phyloP scores from a whole-genome alignment of 1,140 invertebrate genomes.

The Drosophila nigrodunni region DNA sequence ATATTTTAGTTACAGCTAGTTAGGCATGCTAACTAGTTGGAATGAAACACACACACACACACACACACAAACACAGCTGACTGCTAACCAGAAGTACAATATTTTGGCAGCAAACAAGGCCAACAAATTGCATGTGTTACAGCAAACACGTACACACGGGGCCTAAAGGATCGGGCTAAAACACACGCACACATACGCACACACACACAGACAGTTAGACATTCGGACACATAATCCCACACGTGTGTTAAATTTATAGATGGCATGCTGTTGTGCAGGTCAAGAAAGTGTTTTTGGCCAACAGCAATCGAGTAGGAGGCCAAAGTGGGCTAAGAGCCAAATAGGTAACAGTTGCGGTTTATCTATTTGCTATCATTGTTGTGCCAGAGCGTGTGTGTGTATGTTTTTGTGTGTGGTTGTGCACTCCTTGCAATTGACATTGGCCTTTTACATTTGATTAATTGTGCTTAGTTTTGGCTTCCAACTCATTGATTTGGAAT shows the following conservation, averaged over 20 bases:
- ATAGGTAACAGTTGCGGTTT: conserved; percentile 15
- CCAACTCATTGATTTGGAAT: conserved; percentile 73
- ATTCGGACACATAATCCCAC: conserved; percentile 6
- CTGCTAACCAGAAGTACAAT: conserved; percentile 40
- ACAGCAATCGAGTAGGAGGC: background rate
- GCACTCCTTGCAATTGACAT: conserved; percentile 61
- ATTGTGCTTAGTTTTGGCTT: conserved; percentile 73
- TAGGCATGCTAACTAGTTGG: conserved; percentile 21
- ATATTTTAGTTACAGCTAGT: conserved; percentile 37
- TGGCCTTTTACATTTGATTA: conserved; percentile 73
- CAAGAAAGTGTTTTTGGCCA: conserved; percentile 46
- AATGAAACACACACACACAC: conserved; percentile 6
- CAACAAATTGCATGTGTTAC: conserved; percentile 54
- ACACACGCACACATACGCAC: conserved; percentile 3
- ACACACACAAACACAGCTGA: conserved; percentile 2
- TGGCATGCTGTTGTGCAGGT: conserved; percentile 16
- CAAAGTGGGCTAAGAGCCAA: background rate
- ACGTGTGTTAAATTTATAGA: conserved; percentile 51
- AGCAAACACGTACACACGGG: conserved; percentile 39
- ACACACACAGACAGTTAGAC: conserved; percentile 1
- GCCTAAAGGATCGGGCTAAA: conserved; percentile 24
- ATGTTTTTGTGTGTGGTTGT: conserved; percentile 7
- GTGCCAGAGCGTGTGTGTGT: conserved; percentile 3
- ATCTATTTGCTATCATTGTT: conserved; percentile 15
- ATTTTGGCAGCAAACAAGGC: conserved; percentile 48